Evolutionary conservation across 2,888 invertebrate species (phyloP).

Genomic region (Drosophila acutilabella): DNA sequence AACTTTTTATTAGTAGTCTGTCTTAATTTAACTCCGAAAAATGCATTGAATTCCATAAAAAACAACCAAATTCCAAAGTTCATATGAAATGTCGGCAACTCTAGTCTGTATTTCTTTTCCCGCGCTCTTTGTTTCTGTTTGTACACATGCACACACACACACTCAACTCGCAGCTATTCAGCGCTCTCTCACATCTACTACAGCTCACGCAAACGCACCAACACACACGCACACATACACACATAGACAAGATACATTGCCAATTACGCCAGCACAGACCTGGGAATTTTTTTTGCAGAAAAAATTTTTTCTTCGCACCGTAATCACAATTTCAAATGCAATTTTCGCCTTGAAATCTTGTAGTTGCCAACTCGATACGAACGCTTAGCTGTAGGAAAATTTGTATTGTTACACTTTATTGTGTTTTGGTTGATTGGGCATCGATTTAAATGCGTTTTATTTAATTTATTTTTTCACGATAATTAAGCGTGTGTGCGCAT

Average conservation of each 20-base stretch:
- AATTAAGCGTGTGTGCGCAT: slow-evolving; percentile 63
- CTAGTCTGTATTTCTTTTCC: slow-evolving; percentile 48
- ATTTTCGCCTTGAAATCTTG: slow-evolving; percentile 60
- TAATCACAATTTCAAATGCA: slow-evolving; percentile 69
- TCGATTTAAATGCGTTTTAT: slow-evolving; percentile 63
- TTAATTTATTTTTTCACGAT: slow-evolving; percentile 74
- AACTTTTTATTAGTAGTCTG: background rate
- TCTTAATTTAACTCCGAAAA: too few relatives aligned
- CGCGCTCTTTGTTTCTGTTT: slow-evolving; percentile 55
- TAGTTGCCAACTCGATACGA: slow-evolving; percentile 54
- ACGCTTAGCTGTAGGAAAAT: slow-evolving; percentile 50
- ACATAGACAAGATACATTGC: slow-evolving; percentile 53
- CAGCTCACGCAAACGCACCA: slow-evolving; percentile 27
- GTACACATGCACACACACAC: slow-evolving; percentile 36
- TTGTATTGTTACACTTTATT: slow-evolving; percentile 65
- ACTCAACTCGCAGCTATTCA: slow-evolving; percentile 39
- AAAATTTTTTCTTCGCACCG: slow-evolving; percentile 67
- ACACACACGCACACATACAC: slow-evolving; percentile 34
- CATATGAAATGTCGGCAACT: slow-evolving; percentile 46
- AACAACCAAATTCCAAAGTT: slow-evolving; percentile 5
- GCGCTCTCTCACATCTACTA: slow-evolving; percentile 51
- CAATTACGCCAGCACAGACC: slow-evolving; percentile 80
- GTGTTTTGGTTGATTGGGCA: slow-evolving; percentile 65
- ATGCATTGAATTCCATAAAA: too few relatives aligned
- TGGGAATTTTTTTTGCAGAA: slow-evolving; percentile 77